Evolutionary conservation across 1,140 invertebrate species (phyloP).

Genomic region (Drosophila tropicalis): DNA sequence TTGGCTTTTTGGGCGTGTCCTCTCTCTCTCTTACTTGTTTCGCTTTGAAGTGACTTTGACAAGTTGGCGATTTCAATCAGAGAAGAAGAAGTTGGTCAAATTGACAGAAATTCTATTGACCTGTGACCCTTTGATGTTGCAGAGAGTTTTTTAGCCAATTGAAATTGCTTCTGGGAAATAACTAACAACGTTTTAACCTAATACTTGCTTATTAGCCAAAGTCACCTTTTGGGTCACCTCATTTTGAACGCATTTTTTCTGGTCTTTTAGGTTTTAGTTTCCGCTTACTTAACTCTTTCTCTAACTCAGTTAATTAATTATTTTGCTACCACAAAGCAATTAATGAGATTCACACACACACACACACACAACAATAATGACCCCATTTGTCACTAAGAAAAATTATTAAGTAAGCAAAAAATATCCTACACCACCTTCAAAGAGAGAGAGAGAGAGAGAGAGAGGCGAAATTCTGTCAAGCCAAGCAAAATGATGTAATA

Average conservation of each 20-base stretch:
- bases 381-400: conserved; percentile 8
- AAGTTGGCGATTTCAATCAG: too few relatives aligned
- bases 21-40: too few relatives aligned
- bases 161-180: too few relatives aligned
- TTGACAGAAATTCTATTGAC: too few relatives aligned
- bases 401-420: conserved; percentile 12
- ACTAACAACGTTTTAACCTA: too few relatives aligned
- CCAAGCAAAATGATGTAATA: conserved; percentile 62
- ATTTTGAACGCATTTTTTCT: conserved; percentile 5
- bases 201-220: too few relatives aligned
- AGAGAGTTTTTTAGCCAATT: too few relatives aligned
- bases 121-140: too few relatives aligned
- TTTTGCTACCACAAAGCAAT: conserved; percentile 12
- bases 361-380: conserved; percentile 2
- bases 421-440: background rate
- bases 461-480: conserved; percentile 40
- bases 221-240: conserved; percentile 10
- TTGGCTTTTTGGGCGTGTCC: too few relatives aligned
- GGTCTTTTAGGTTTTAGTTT: background rate
- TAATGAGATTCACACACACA: conserved; percentile 1
- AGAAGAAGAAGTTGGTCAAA: too few relatives aligned
- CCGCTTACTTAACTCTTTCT: conserved; percentile 12
- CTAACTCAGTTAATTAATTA: conserved; percentile 12
- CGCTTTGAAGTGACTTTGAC: too few relatives aligned
- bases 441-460: background rate